Base-by-base conservation (phyloP, 2,797 vertebrate species). In the Acomys russatus region DNA sequence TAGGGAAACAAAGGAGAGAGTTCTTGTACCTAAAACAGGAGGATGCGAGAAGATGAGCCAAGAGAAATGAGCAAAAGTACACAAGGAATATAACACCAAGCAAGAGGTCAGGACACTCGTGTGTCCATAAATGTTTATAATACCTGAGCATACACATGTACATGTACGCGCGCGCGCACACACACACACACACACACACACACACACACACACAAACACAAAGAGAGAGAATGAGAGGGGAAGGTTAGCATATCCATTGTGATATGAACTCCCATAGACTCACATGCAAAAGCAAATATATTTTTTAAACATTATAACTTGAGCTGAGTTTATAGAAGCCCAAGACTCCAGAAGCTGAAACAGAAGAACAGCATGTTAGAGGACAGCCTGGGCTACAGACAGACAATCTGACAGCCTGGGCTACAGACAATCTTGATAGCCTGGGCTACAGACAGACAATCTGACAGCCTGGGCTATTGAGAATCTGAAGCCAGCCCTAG, bases 11-110 rank as follows among this genome's bases (percentile, higher is more conserved):
- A 88, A 94, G 71, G 17, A 44, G 74, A 91, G 64, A 51, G 56
- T 90, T 86, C 59, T 76, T 25, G 49, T 68, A 59, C 44, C 73
- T 95, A 38, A 95, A 95, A 95, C 78, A 88, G 66, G 71, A 80
- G 88, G 12, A 23, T 15, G 28, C 25, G 35, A 79, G 66, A 95
- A 84, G 28, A 89, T 59, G 59, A 88, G 61, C 49, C 70, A 63
- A 91, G 30, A 64, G 59, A 38, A 49, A 64, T 14, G n/a, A 92
- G 38, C 70, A 66, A 86, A 88, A 49, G 44, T 12, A n/a, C 30
- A 35, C 18, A 15, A 74, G 77, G 35, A 77, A 94, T 92, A 89
- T 35, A 4, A 14, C 38, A 56, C 79, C n/a, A 87, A 88, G 38
- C 49, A 49, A 74, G 79, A 92, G 35, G 3, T 79, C 78, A 80